Evolutionary conservation across 37 sponge, comb jelly and placozoan species (phyloP).

Genomic region (Cladorhizidae sp.): DNA sequence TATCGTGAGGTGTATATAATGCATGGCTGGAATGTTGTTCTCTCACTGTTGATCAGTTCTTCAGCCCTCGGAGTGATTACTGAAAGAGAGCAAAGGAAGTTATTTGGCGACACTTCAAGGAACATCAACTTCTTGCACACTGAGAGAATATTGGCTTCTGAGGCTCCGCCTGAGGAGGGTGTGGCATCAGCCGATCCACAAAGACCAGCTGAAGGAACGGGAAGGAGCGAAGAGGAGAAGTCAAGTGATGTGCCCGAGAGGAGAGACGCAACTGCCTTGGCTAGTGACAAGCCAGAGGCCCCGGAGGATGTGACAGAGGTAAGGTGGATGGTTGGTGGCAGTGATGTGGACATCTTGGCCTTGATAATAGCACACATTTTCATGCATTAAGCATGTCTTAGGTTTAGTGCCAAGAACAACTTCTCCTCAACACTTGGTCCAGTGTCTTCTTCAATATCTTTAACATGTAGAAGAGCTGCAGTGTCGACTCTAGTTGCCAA

Average conservation of each 20-base stretch:
- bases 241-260: not conserved
- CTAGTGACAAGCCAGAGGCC: not conserved
- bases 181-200: not conserved
- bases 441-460: no score
- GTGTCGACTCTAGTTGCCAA: no score
- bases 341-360: no score
- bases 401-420: not conserved
- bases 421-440: not conserved
- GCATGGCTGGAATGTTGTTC: not conserved
- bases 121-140: constrained; percentile 30
- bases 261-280: not conserved
- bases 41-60: constrained; percentile 4
- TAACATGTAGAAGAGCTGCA: no score
- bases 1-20: no score
- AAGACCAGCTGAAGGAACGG: not conserved
- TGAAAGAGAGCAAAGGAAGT: not conserved
- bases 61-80: constrained; percentile 2
- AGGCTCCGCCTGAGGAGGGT: not conserved
- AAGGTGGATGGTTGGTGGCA: no score
- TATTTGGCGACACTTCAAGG: constrained; percentile 1
- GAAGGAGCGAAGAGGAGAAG: not conserved
- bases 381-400: no score
- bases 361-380: no score
- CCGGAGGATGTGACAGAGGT: no score
- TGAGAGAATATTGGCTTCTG: not conserved